phyloP scores from a whole-genome alignment of 2,113 vertebrate genomes.

The Chrysemys picta region DNA sequence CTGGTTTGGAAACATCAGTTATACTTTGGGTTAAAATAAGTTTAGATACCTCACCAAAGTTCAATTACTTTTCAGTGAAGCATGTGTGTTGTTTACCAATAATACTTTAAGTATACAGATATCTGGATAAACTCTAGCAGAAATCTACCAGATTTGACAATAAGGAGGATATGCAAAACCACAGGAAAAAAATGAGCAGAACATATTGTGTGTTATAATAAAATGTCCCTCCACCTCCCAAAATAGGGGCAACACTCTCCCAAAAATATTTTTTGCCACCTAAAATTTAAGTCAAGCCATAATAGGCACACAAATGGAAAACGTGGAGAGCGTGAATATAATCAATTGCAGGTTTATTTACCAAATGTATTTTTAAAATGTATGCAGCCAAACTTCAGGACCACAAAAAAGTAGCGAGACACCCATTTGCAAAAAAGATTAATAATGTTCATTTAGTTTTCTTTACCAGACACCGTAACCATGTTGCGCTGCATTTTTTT shows the following conservation, averaged over 20 bases:
- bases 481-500: no score
- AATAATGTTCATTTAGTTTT: neutral
- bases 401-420: neutral
- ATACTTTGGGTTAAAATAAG: no score
- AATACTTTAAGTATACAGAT: neutral
- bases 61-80: neutral
- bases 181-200: neutral
- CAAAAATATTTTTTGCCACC: neutral
- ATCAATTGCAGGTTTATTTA: neutral
- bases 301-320: neutral
- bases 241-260: neutral
- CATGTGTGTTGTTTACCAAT: neutral
- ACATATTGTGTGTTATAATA: accelerated
- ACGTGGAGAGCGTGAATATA: neutral
- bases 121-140: neutral
- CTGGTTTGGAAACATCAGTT: neutral
- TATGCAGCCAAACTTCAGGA: neutral
- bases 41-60: neutral
- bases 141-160: neutral
- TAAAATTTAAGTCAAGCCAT: neutral
- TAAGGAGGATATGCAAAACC: neutral
- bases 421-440: no score
- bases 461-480: neutral
- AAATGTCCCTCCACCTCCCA: neutral
- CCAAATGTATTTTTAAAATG: neutral